These are phyloP conservation scores for Lasiommata megera DNA, from an alignment of 2,888 invertebrate species.

Conservation along the genomic window DNA sequence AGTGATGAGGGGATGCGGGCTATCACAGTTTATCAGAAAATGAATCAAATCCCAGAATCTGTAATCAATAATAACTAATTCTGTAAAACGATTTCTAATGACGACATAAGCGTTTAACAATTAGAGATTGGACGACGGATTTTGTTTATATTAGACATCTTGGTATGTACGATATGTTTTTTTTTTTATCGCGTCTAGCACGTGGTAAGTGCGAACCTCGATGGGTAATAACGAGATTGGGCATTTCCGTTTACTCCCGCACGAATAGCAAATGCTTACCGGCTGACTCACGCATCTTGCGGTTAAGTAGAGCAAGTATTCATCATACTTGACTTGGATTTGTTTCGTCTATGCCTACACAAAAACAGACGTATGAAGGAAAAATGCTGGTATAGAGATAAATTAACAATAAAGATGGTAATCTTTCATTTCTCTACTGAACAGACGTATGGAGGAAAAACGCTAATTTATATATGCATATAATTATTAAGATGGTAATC, in stretches of 20 bases:
- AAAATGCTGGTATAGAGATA: slow-evolving; percentile 3
- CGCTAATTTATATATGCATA: too few relatives aligned
- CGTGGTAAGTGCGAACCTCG: slow-evolving; percentile 56
- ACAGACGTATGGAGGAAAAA: too few relatives aligned
- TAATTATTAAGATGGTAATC: too few relatives aligned
- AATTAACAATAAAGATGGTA: neutral
- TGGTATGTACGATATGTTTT: neutral
- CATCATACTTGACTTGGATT: slow-evolving; percentile 30
- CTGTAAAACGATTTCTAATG: too few relatives aligned
- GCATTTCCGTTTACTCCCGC: slow-evolving; percentile 72
- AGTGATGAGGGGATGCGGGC: too few relatives aligned
- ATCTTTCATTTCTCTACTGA: too few relatives aligned
- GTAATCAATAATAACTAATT: too few relatives aligned
- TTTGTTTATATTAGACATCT: too few relatives aligned
- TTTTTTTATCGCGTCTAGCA: slow-evolving; percentile 40
- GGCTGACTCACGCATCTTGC: slow-evolving; percentile 39
- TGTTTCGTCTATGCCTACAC: slow-evolving; percentile 23
- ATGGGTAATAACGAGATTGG: slow-evolving; percentile 76
- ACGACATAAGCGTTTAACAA: too few relatives aligned
- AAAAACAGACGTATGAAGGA: slow-evolving; percentile 16
- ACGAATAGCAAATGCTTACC: slow-evolving; percentile 45
- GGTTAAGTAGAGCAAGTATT: slow-evolving; percentile 31
- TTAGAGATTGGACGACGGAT: too few relatives aligned
- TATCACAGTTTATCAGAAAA: too few relatives aligned
- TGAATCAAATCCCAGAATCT: too few relatives aligned